Percentiles rank a stretch among this genome's conserved stretches.
These are phyloP conservation scores for Oscheius myriophilus DNA, from an alignment of 2,888 invertebrate species.

Conservation along the genomic window DNA sequence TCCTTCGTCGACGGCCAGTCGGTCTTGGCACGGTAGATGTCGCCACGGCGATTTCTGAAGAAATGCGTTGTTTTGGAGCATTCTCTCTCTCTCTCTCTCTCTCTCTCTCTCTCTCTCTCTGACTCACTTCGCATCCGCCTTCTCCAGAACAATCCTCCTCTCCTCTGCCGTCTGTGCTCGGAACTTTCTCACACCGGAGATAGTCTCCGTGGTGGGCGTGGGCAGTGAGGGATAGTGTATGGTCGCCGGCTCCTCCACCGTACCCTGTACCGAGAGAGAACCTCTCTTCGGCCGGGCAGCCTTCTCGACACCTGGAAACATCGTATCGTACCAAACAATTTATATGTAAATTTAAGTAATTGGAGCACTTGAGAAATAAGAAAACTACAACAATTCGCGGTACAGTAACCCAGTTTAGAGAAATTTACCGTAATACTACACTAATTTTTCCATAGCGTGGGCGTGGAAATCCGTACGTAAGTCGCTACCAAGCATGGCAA, in stretches of 20 bases:
- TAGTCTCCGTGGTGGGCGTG: not conserved
- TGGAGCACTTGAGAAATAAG: too few species aligned
- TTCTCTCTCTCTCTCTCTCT: not conserved
- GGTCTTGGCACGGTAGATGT: constrained; percentile 33
- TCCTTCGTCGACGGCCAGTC: constrained; percentile 27
- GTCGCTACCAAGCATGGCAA: too few species aligned
- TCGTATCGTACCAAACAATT: not conserved
- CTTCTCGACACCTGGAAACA: constrained; percentile 11
- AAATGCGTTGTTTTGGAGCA: not conserved
- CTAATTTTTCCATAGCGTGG: too few species aligned
- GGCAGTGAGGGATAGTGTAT: not conserved
- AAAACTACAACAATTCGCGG: too few species aligned
- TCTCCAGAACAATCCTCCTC: constrained; percentile 43
- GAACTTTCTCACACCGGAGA: constrained; percentile 30
- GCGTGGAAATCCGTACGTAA: too few species aligned
- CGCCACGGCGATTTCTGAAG: constrained; percentile 32
- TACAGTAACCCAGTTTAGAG: too few species aligned
- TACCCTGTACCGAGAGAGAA: not conserved
- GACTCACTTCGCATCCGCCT: constrained; percentile 41
- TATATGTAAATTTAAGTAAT: too few species aligned
- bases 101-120: not conserved
- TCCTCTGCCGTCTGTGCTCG: constrained; percentile 44
- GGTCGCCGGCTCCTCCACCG: constrained; percentile 8
- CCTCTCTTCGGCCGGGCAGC: constrained; percentile 1
- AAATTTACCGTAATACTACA: too few species aligned